phyloP scores from a whole-genome alignment of 2,888 invertebrate genomes.

The Apomyelois bistriatella region DNA sequence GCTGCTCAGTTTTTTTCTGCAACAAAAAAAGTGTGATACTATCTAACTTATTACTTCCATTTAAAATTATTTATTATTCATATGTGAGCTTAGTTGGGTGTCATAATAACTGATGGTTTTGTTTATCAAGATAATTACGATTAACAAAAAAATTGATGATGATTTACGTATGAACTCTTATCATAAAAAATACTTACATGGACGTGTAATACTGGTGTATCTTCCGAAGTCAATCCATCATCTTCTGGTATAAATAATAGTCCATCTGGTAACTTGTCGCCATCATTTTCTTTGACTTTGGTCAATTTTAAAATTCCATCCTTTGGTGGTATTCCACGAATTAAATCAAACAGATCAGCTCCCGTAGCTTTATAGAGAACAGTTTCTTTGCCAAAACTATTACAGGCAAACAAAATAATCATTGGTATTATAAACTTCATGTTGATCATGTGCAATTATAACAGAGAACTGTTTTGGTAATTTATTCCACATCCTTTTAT shows the following conservation, averaged over 20 bases:
- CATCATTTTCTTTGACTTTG: constrained; percentile 30
- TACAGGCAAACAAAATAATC: constrained; percentile 24
- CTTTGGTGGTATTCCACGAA: constrained; percentile 33
- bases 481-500: constrained; percentile 33
- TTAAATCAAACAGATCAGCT: constrained; percentile 33
- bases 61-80: neutral
- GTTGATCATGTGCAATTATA: neutral
- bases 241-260: constrained; percentile 45
- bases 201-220: constrained; percentile 22
- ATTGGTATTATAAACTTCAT: constrained; percentile 11
- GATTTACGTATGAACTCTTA: neutral
- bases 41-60: neutral
- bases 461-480: constrained; percentile 31
- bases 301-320: constrained; percentile 25
- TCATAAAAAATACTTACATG: constrained; percentile 27
- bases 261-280: constrained; percentile 36
- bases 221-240: constrained; percentile 24
- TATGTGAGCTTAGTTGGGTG: neutral
- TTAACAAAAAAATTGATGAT: neutral
- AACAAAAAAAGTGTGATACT: neutral
- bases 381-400: constrained; percentile 28
- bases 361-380: constrained; percentile 33
- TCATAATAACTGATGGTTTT: neutral
- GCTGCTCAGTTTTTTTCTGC: constrained; percentile 7
- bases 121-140: neutral